A percentile compares a stretch with the other conserved stretches of the same genome.
Conservation (phyloP, 92 coral and sea anemone species). For the Porites cylindrica region DNA sequence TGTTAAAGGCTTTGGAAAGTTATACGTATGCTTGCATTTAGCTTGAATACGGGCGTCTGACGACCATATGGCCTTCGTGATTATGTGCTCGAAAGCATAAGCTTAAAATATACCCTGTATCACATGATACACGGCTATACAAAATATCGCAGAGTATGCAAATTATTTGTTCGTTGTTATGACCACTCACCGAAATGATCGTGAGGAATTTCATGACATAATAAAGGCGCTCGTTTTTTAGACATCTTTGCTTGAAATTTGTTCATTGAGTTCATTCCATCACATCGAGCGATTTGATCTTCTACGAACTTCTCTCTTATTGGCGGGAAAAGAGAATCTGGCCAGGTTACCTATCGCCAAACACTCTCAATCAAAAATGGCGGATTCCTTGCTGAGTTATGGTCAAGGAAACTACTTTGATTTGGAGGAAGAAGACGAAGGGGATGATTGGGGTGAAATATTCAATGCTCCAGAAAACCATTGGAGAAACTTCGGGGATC, state of each 20-base stretch:
- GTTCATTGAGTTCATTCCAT: neutral
- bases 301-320: neutral
- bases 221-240: constrained; percentile 9
- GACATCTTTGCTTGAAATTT: constrained; percentile 11
- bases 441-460: constrained; percentile 58
- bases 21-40: neutral
- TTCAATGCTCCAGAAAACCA: constrained; percentile 22
- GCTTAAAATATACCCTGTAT: neutral
- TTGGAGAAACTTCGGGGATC: neutral
- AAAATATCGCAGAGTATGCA: neutral
- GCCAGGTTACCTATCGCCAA: constrained; percentile 24
- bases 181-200: constrained; percentile 36
- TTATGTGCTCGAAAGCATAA: no score
- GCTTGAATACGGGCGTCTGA: no score
- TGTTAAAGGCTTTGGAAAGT: neutral
- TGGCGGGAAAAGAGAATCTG: constrained; percentile 40
- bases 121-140: neutral
- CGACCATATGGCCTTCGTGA: no score
- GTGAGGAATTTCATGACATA: constrained; percentile 24
- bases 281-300: neutral
- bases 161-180: neutral
- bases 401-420: constrained; percentile 30
- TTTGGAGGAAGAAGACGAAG: constrained; percentile 60
- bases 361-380: constrained; percentile 43
- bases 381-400: constrained; percentile 25